Conservation (phyloP, 53 echinoderm and acorn worm species). For the Luidia sarsii region DNA sequence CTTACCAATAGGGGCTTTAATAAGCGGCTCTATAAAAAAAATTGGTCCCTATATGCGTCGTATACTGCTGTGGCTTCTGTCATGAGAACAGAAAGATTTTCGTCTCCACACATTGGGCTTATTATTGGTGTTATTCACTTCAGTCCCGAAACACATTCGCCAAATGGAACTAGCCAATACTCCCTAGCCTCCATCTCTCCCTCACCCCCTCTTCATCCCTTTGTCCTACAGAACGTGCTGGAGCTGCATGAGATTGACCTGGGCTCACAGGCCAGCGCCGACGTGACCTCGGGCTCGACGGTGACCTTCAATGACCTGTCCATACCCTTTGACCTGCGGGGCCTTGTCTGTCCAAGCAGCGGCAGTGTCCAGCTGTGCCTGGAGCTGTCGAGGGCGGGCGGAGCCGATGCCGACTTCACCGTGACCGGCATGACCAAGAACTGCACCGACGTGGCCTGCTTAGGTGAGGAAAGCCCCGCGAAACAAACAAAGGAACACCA, state of each 20-base stretch:
- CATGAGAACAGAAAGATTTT: too few relatives aligned
- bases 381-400: slow-evolving; percentile 22
- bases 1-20: too few relatives aligned
- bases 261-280: slow-evolving; percentile 28
- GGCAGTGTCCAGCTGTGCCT: slow-evolving; percentile 30
- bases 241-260: slow-evolving; percentile 11
- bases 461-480: slow-evolving; percentile 3
- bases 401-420: slow-evolving; percentile 15
- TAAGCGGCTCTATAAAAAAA: too few relatives aligned
- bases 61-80: too few relatives aligned
- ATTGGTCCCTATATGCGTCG: too few relatives aligned
- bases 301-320: slow-evolving; percentile 30
- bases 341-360: slow-evolving; percentile 15
- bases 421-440: slow-evolving; percentile 20
- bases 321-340: slow-evolving; percentile 43
- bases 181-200: background rate
- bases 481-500: background rate
- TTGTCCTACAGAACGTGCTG: too few relatives aligned
- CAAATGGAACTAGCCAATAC: background rate
- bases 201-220: background rate
- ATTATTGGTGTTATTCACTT: too few relatives aligned
- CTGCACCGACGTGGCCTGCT: slow-evolving; percentile 11
- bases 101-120: too few relatives aligned
- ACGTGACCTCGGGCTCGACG: slow-evolving; percentile 7
- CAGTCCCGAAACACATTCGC: too few relatives aligned